Base-by-base conservation (phyloP, 2,888 invertebrate genomes). In the Pinctada fucata region DNA sequence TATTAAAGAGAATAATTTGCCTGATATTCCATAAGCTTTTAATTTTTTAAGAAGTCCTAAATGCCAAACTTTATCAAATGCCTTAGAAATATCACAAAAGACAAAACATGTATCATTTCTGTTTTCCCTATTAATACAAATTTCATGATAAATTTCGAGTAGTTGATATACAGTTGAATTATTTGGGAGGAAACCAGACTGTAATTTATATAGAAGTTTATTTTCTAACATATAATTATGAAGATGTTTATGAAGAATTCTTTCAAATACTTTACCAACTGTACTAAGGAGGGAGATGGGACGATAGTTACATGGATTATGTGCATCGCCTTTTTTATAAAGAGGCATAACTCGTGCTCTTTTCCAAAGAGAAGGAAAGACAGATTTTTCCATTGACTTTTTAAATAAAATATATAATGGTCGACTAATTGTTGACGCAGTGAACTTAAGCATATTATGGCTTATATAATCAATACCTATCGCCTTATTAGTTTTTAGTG, bases 261-360 rank as follows among this genome's bases (percentile, higher is more conserved):
- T 31, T 31, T 31, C 31, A 31, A 31, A 31, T 31, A 31, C 31
- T 31, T 31, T 31, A 31, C 31, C 31, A 31, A 31, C 66, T 13
- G 71, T 69, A 63, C 76, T 80, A n/a, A 80, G 71, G 3, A 80
- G 64, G 31, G 82, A 79, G 49, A 81, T 69, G 5, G 79, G 79
- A 48, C 79, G 70, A 51, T 77, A 77, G 66, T 81, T 79, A 45
- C 69, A 63, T 0, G 72, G 48, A 16, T 52, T 5, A 5, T 8
- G 58, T 47, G 52, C 31, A 5, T 71, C 31, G 31, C 31, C 31
- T 31, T 31, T 31, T 31, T 31, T 31, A 31, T 31, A 31, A 31
- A 31, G 31, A 31, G 31, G 31, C 31, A 31, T 31, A 31, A 31
- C 31, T 31, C 31, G 31, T 31, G 31, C 31, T 31, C 31, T 31